Conservation (phyloP, 2,888 invertebrate genomes). For the Gari tellinella region DNA sequence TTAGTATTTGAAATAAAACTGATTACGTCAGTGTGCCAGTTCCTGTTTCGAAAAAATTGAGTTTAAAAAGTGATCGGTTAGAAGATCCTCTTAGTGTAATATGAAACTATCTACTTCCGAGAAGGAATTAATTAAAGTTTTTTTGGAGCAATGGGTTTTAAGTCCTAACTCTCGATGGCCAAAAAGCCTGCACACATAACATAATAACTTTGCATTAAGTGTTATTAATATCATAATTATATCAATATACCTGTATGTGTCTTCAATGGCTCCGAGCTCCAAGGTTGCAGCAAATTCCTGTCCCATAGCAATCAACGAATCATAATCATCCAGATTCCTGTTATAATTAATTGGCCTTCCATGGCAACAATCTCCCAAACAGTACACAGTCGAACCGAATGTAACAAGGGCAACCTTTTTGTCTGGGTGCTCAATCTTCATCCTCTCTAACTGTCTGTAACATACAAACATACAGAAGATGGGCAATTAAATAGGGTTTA, state of each 20-base stretch:
- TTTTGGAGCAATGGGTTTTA: too few species aligned
- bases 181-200: neutral
- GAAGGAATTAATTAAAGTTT: too few species aligned
- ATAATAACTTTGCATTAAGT: neutral
- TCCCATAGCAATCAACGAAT: conserved; percentile 63
- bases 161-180: too few species aligned
- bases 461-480: too few species aligned
- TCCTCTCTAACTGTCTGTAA: conserved; percentile 75
- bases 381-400: conserved; percentile 70
- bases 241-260: conserved; percentile 62
- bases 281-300: conserved; percentile 62
- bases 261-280: conserved; percentile 62
- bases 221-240: neutral
- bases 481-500: too few species aligned
- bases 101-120: too few species aligned
- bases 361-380: conserved; percentile 68
- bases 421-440: conserved; percentile 74
- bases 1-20: too few species aligned
- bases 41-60: too few species aligned
- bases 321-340: conserved; percentile 49
- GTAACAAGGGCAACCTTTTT: conserved; percentile 73
- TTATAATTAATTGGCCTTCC: conserved; percentile 10
- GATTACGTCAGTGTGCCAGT: too few species aligned
- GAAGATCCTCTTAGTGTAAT: too few species aligned
- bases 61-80: too few species aligned